phyloP scores from a whole-genome alignment of 1,140 invertebrate species.

The Formica exsecta region DNA sequence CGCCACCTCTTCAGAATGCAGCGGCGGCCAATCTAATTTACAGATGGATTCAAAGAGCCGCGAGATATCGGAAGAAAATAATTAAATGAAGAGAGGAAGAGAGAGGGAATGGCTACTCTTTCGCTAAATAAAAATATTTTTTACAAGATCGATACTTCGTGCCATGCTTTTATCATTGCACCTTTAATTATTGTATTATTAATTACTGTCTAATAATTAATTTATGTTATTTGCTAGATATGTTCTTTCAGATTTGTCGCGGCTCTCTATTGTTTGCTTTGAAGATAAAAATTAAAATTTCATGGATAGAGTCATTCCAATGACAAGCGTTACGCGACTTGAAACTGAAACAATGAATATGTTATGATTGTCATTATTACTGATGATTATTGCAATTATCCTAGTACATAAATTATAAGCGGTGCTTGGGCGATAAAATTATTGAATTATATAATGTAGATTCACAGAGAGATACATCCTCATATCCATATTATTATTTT shows the following conservation, averaged over 20 bases:
- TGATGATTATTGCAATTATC: not conserved
- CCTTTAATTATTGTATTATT: no score
- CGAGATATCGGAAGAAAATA: constrained; percentile 71
- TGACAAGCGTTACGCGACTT: not conserved
- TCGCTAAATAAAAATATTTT: constrained; percentile 61
- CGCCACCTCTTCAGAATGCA: not conserved
- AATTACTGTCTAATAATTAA: no score
- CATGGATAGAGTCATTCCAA: not conserved
- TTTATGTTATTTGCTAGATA: not conserved
- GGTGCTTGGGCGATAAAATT: not conserved
- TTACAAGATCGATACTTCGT: not conserved
- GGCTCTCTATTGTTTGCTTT: not conserved
- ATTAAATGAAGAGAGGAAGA: constrained; percentile 64
- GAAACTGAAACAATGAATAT: not conserved
- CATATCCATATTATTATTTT: not conserved
- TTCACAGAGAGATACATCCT: not conserved
- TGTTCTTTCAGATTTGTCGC: not conserved
- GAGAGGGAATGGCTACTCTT: constrained; percentile 50
- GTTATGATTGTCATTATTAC: not conserved
- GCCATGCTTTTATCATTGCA: no score
- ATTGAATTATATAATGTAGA: not conserved
- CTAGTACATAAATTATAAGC: not conserved
- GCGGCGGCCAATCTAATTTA: constrained; percentile 69
- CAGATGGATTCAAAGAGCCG: constrained; percentile 58
- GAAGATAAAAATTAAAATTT: not conserved